These are phyloP conservation scores for Drosophila navojoa DNA, from an alignment of 1,140 invertebrate species.

Conservation along the genomic window DNA sequence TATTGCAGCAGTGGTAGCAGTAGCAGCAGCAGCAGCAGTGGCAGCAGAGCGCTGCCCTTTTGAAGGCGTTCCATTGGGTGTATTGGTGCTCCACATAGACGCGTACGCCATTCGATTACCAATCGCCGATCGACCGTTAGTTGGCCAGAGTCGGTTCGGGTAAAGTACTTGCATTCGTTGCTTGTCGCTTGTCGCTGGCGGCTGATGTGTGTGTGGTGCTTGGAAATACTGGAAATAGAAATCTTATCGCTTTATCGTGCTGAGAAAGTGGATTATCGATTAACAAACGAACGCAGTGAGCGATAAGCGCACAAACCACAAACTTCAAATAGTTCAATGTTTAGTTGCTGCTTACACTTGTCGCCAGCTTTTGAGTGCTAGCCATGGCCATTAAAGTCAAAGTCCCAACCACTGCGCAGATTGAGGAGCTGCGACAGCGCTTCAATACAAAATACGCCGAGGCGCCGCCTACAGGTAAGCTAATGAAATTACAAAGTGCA, in stretches of 20 bases:
- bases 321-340: slow-evolving; percentile 10
- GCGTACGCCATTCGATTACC: slow-evolving; percentile 55
- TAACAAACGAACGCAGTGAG: slow-evolving; percentile 4
- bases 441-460: slow-evolving; percentile 85
- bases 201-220: slow-evolving; percentile 3
- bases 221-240: slow-evolving; percentile 15
- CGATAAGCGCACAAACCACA: slow-evolving; percentile 31
- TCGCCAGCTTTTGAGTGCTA: slow-evolving; percentile 22
- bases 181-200: slow-evolving; percentile 12
- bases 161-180: slow-evolving; percentile 47
- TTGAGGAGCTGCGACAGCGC: slow-evolving; percentile 85
- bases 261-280: slow-evolving; percentile 72
- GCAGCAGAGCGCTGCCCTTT: slow-evolving; percentile 36
- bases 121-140: slow-evolving; percentile 67
- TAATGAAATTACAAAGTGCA: neutral
- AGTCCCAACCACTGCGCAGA: slow-evolving; percentile 80
- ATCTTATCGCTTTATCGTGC: slow-evolving; percentile 60
- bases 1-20: slow-evolving; percentile 42
- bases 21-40: neutral
- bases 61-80: slow-evolving; percentile 23
- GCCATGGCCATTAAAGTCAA: slow-evolving; percentile 64
- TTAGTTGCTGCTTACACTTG: slow-evolving; percentile 24
- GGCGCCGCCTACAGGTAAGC: slow-evolving; percentile 78
- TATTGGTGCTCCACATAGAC: slow-evolving; percentile 67
- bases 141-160: slow-evolving; percentile 43